These are phyloP conservation scores for Hyles vespertilio DNA, from an alignment of 1,140 invertebrate species.

Conservation along the genomic window DNA sequence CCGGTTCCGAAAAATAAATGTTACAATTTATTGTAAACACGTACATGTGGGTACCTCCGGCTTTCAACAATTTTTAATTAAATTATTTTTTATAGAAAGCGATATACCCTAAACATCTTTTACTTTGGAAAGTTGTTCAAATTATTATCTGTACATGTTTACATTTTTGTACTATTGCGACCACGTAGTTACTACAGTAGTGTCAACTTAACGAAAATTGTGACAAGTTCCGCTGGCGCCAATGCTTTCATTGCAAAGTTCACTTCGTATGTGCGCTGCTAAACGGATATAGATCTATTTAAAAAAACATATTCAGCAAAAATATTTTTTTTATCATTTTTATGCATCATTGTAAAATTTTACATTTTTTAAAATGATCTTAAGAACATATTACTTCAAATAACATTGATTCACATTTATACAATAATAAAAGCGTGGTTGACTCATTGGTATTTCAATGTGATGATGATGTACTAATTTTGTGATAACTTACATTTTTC, in stretches of 20 bases:
- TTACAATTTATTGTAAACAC: conserved; percentile 7
- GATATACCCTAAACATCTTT: conserved; percentile 1
- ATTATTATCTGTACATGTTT: conserved; percentile 67
- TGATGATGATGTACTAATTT: too few species aligned
- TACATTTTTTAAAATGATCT: too few species aligned
- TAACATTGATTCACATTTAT: too few species aligned
- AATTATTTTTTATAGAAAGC: background rate
- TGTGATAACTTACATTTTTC: too few species aligned
- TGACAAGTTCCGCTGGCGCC: conserved; percentile 65
- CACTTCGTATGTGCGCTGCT: conserved; percentile 10
- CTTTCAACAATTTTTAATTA: conserved; percentile 25
- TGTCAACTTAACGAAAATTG: conserved; percentile 47
- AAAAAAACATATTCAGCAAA: too few species aligned
- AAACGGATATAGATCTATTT: too few species aligned
- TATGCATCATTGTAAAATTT: too few species aligned
- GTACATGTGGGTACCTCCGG: conserved; percentile 16
- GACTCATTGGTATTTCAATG: too few species aligned
- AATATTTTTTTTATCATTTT: too few species aligned
- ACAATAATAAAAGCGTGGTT: too few species aligned
- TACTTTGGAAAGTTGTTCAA: conserved; percentile 34
- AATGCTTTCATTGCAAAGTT: conserved; percentile 45
- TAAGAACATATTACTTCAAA: too few species aligned
- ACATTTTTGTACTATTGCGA: conserved; percentile 67
- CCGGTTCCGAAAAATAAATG: conserved; percentile 62
- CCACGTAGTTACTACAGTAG: conserved; percentile 67